phyloP scores from a whole-genome alignment of 2,888 invertebrate genomes.

The Lasioglossum marginatum region DNA sequence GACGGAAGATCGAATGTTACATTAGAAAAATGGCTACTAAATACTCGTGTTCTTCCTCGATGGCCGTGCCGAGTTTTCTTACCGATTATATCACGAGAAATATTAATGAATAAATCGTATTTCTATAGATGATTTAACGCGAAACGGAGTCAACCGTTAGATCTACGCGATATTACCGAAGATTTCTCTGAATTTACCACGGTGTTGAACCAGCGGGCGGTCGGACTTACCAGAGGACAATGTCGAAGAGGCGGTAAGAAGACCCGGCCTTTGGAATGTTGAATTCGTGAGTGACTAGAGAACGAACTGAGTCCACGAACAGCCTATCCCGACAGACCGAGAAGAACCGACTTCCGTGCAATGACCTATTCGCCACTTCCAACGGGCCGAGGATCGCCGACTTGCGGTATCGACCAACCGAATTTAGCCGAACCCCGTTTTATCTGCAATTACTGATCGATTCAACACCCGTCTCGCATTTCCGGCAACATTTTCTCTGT shows the following conservation, averaged over 20 bases:
- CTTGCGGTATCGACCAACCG: constrained; percentile 82
- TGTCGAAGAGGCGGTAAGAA: constrained; percentile 62
- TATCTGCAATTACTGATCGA: constrained; percentile 64
- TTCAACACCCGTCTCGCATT: constrained; percentile 7
- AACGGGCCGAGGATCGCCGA: constrained; percentile 64
- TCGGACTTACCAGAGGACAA: constrained; percentile 90
- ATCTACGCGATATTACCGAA: neutral
- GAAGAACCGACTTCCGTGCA: constrained; percentile 75
- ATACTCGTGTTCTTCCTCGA: constrained; percentile 9
- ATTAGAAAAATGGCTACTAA: constrained; percentile 66
- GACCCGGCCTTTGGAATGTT: constrained; percentile 90
- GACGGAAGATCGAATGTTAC: neutral
- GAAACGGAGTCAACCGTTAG: neutral
- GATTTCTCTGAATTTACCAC: constrained; percentile 61
- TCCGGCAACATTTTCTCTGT: neutral
- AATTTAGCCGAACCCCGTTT: constrained; percentile 79
- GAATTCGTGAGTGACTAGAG: constrained; percentile 86
- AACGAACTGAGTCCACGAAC: constrained; percentile 74
- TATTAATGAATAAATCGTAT: neutral
- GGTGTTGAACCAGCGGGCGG: constrained; percentile 72
- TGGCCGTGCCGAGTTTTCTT: neutral
- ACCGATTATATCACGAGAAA: constrained; percentile 14
- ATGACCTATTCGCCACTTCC: constrained; percentile 71
- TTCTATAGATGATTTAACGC: neutral
- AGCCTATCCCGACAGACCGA: constrained; percentile 66